phyloP scores from a whole-genome alignment of 2,888 invertebrate species.

The Subacronicta megacephala region DNA sequence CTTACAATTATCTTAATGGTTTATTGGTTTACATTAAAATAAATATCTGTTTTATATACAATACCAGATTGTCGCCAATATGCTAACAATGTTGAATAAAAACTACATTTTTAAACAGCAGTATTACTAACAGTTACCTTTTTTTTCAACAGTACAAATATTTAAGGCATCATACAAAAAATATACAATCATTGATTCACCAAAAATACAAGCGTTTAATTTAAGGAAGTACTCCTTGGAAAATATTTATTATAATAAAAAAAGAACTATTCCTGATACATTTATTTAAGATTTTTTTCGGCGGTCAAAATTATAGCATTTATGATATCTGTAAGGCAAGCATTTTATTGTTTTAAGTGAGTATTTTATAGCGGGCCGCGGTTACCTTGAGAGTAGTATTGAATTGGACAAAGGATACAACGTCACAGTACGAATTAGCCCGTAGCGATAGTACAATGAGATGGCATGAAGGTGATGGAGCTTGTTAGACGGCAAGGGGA shows the following conservation, averaged over 20 bases:
- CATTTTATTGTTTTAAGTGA: slow-evolving; percentile 53
- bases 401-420: slow-evolving; percentile 69
- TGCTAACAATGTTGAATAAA: too few relatives aligned
- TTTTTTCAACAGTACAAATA: not conserved
- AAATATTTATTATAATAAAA: not conserved
- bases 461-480: slow-evolving; percentile 66
- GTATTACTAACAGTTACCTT: not conserved
- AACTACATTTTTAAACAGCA: not conserved
- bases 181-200: not conserved
- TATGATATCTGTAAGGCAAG: slow-evolving; percentile 40
- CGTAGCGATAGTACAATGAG: slow-evolving; percentile 65
- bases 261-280: too few relatives aligned
- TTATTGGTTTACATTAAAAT: slow-evolving; percentile 39
- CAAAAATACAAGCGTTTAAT: not conserved
- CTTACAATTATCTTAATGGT: slow-evolving; percentile 43
- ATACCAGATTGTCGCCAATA: too few relatives aligned
- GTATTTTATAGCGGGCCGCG: slow-evolving; percentile 46
- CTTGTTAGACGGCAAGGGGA: slow-evolving; percentile 57
- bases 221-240: too few relatives aligned
- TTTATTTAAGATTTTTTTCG: slow-evolving; percentile 24
- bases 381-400: slow-evolving; percentile 65
- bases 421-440: slow-evolving; percentile 63
- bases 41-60: slow-evolving; percentile 13
- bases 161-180: not conserved
- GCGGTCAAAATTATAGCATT: slow-evolving; percentile 33